Evolutionary conservation across 2,888 invertebrate genomes (phyloP).

Genomic region (Brenthis ino): DNA sequence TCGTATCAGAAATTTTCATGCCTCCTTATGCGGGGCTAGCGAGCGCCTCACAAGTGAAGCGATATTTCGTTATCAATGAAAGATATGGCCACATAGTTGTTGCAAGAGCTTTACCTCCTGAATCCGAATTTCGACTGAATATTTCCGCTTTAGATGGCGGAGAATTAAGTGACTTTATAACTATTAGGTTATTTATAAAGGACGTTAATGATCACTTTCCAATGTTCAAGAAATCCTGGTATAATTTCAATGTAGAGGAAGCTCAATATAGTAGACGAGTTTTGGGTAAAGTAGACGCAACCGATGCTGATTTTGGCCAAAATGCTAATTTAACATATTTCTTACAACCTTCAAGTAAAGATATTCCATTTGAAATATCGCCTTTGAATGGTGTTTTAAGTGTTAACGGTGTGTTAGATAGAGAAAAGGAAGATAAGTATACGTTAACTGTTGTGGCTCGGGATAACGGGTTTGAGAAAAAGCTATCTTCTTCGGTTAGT

Average conservation of each 20-base stretch:
- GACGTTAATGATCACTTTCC: slow-evolving; percentile 94
- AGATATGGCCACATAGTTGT: slow-evolving; percentile 88
- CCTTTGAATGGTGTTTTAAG: slow-evolving; percentile 85
- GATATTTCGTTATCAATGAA: slow-evolving; percentile 89
- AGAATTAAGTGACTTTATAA: slow-evolving; percentile 86
- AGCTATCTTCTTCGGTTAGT: slow-evolving; percentile 87
- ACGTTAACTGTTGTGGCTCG: slow-evolving; percentile 87
- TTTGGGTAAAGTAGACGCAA: slow-evolving; percentile 89
- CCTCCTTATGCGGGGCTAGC: slow-evolving; percentile 72
- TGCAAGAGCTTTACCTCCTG: slow-evolving; percentile 87
- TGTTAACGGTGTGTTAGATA: slow-evolving; percentile 89
- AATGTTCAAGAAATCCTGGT: slow-evolving; percentile 90
- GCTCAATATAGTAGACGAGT: slow-evolving; percentile 87
- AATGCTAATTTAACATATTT: slow-evolving; percentile 90
- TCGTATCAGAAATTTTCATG: slow-evolving; percentile 85
- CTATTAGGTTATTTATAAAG: slow-evolving; percentile 87
- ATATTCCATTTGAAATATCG: slow-evolving; percentile 87
- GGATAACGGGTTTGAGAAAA: slow-evolving; percentile 86
- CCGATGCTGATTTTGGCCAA: slow-evolving; percentile 89
- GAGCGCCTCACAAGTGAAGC: slow-evolving; percentile 78
- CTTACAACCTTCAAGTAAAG: slow-evolving; percentile 74
- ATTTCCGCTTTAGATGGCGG: slow-evolving; percentile 90
- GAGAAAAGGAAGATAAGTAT: slow-evolving; percentile 87
- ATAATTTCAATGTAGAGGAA: slow-evolving; percentile 91
- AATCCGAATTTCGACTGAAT: slow-evolving; percentile 88